phyloP scores from a whole-genome alignment of 2,888 invertebrate species.

The Odontocolon sp. region DNA sequence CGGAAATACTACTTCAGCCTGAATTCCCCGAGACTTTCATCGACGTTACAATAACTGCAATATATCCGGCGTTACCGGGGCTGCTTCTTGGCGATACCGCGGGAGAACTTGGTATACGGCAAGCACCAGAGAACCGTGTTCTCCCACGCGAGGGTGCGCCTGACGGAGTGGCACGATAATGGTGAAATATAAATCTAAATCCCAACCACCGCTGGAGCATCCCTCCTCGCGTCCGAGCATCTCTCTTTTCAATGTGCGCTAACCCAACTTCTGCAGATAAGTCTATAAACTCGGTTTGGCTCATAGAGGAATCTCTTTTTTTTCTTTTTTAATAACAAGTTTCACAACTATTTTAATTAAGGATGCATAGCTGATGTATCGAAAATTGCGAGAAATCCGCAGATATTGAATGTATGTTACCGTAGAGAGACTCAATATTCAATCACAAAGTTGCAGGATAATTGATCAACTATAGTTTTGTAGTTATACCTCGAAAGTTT shows the following conservation, averaged over 20 bases:
- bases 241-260: conserved; percentile 3
- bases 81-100: conserved; percentile 71
- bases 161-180: conserved; percentile 67
- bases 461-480: too few species aligned
- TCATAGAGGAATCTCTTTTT: too few species aligned
- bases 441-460: too few species aligned
- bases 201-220: conserved; percentile 53
- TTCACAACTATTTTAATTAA: too few species aligned
- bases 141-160: conserved; percentile 45
- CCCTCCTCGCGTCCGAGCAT: conserved; percentile 11
- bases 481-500: too few species aligned
- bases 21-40: conserved; percentile 72
- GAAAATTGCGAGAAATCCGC: too few species aligned
- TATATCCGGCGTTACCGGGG: conserved; percentile 67
- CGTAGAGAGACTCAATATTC: too few species aligned
- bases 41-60: conserved; percentile 75
- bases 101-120: background rate
- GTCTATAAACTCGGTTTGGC: too few species aligned
- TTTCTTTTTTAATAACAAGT: too few species aligned
- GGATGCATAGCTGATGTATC: too few species aligned
- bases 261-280: background rate
- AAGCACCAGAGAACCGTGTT: conserved; percentile 58
- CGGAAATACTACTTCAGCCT: conserved; percentile 61
- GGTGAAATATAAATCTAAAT: conserved; percentile 73
- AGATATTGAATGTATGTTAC: too few species aligned